Conservation (phyloP, 2,113 vertebrate genomes). For the Urocolius indicus region DNA sequence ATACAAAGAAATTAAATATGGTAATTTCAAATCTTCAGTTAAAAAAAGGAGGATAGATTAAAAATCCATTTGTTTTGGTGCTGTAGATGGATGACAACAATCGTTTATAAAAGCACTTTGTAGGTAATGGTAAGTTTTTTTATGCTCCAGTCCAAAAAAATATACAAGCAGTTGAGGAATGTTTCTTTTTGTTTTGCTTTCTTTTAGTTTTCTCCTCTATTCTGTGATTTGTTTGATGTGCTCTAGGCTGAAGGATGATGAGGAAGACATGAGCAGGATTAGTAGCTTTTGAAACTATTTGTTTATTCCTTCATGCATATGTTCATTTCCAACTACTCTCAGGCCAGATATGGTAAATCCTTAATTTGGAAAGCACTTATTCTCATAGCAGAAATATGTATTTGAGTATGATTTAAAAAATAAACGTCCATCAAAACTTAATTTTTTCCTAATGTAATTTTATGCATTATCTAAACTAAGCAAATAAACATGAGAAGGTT, state of each 20-base stretch:
- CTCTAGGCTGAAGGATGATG: background rate
- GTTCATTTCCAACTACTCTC: background rate
- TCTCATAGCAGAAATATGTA: background rate
- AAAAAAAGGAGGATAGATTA: background rate
- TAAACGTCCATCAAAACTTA: background rate
- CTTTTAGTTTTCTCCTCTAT: background rate
- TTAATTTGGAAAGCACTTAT: background rate
- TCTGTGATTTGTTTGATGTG: background rate
- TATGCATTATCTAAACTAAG: background rate
- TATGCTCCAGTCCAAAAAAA: background rate
- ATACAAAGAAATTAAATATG: background rate
- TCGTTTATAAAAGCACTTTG: background rate
- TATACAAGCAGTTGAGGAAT: background rate
- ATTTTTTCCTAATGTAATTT: background rate
- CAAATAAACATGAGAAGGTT: background rate
- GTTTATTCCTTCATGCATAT: background rate
- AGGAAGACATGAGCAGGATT: background rate
- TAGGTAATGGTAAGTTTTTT: background rate
- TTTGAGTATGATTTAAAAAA: background rate
- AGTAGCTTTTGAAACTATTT: background rate
- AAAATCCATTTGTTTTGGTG: background rate
- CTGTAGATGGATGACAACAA: background rate
- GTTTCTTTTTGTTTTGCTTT: background rate
- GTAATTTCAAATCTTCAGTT: background rate
- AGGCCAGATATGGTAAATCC: background rate